Conservation (phyloP, 2,113 vertebrate species). For the Sebastes fasciatus region DNA sequence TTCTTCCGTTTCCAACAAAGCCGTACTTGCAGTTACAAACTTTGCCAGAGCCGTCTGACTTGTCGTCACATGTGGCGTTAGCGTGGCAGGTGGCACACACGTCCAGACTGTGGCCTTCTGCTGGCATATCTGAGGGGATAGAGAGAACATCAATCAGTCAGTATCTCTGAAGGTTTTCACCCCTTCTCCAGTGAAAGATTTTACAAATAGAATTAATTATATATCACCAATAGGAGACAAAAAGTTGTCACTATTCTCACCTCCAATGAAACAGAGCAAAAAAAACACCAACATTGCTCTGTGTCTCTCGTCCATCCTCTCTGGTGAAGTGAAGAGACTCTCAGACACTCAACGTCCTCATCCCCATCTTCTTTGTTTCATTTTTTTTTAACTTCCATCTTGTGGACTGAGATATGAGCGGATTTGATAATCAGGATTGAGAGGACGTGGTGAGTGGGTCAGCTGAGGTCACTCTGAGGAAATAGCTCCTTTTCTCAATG, state of each 20-base stretch:
- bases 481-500: slow-evolving; percentile 55
- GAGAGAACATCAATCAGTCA: background rate
- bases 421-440: slow-evolving; percentile 63
- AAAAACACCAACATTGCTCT: slow-evolving; percentile 27
- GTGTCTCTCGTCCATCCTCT: slow-evolving; percentile 56
- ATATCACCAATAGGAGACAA: background rate
- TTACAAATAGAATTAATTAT: background rate
- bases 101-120: slow-evolving; percentile 67
- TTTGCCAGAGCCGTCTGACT: slow-evolving; percentile 83
- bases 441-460: slow-evolving; percentile 41
- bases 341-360: slow-evolving; percentile 20
- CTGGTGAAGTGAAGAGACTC: background rate
- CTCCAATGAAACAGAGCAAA: slow-evolving; percentile 55
- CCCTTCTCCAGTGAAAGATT: background rate
- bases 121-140: slow-evolving; percentile 26
- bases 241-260: slow-evolving; percentile 24
- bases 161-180: background rate
- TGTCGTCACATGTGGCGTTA: slow-evolving; percentile 89
- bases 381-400: slow-evolving; percentile 46
- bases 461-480: slow-evolving; percentile 53
- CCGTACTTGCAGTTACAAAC: slow-evolving; percentile 95
- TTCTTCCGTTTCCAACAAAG: slow-evolving; percentile 93
- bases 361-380: slow-evolving; percentile 18
- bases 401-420: slow-evolving; percentile 11
- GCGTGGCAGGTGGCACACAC: slow-evolving; percentile 90